Conservation (phyloP, 92 coral and sea anemone genomes). For the Porites lobata region DNA sequence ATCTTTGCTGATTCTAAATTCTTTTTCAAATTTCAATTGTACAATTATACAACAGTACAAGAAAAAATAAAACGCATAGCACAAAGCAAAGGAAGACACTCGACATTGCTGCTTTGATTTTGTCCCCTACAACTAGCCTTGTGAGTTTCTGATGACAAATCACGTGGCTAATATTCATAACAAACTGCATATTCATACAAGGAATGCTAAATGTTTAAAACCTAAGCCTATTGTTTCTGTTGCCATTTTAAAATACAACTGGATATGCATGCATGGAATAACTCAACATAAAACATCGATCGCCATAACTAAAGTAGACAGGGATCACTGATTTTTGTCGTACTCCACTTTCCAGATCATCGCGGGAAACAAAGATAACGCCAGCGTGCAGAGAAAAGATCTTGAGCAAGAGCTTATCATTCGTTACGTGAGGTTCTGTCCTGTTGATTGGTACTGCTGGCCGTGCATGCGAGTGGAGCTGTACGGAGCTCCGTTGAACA, state of each 20-base stretch:
- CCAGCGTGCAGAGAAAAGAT: conserved; percentile 61
- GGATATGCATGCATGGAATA: background rate
- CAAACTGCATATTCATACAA: background rate
- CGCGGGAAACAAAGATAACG: conserved; percentile 78
- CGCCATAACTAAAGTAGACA: background rate
- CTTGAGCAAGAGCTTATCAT: conserved; percentile 69
- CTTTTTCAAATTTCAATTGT: no score
- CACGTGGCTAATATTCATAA: conserved; percentile 29
- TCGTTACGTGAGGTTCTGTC: conserved; percentile 79
- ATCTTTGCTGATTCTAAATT: no score
- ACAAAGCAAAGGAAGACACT: no score
- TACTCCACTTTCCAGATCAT: conserved; percentile 56
- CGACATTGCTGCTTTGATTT: background rate
- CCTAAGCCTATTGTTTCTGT: conserved; percentile 14
- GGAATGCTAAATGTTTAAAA: background rate
- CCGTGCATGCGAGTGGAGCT: conserved; percentile 86
- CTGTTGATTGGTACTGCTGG: conserved; percentile 92
- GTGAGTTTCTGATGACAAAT: background rate
- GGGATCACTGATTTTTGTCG: background rate
- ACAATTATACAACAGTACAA: no score
- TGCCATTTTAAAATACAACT: background rate
- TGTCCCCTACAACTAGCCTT: background rate
- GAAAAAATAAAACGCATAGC: no score
- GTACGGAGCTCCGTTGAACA: conserved; percentile 74
- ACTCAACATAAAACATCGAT: background rate